Evolutionary conservation across 2,888 invertebrate species (phyloP), one percentile per base, ranked within the genome.

Genomic region (Oxytorus armatus): DNA sequence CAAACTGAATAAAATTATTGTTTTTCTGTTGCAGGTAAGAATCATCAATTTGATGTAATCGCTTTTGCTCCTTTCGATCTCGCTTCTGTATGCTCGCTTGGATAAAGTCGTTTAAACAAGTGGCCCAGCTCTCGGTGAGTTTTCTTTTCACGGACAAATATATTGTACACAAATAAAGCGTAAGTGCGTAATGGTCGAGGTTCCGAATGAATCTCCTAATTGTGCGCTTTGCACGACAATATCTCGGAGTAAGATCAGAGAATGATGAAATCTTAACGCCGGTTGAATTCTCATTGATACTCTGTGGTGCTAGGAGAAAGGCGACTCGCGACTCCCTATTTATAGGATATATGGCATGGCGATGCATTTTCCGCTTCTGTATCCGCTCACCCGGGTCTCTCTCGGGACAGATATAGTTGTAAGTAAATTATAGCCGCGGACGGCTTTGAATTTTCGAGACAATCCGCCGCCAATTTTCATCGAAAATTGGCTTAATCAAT

Each of bases 11-110:
- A 63, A 69, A 78, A 78, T 81, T 70, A 59, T 59, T 75, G 74
- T 61, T 73, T 77, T 78, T 83, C 44, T 88, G 86, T 89, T 89
- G 7, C 89, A 89, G 90, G 90, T 89, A 89, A 89, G 89, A 83
- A 51, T 76, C 83, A 82, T 82, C 81, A 33, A 16, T 53, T 44
- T 29, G 36, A 33, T 29, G 21, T 61, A 18, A 66, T 53, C 25
- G n/a, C n/a, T n/a, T n/a, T 16, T 23, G 3, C 3, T 14, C 25
- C 29, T 70, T 16, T 44, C 29, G 16, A 55, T 53, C 65, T n/a
- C 0, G 7, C 29, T 65, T 29, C n/a, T n/a, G n/a, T n/a, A n/a
- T n/a, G n/a, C n/a, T n/a, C n/a, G n/a, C 14, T 2, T 4, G 47
- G 10, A n/a, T 42, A 42, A 33, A 55, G 33, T 51, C 42, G 42